Evolutionary conservation across 2,113 vertebrate genomes (phyloP), one percentile per base, ranked within the genome.

Genomic region (Elachura formosa): DNA sequence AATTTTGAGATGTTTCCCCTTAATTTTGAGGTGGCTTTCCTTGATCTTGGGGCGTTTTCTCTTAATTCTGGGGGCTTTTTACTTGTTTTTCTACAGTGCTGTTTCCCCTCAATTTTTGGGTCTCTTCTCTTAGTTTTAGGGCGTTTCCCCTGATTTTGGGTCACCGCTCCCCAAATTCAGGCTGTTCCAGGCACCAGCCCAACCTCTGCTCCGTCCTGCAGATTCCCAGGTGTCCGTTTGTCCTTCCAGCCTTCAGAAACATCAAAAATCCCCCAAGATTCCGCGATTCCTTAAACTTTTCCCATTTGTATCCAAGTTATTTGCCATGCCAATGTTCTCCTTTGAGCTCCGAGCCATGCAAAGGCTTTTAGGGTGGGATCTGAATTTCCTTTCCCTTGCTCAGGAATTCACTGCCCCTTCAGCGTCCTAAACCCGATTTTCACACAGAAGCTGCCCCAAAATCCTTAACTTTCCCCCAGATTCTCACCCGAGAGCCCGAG

Each of bases 281-380:
- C 13, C 3, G 5, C 1, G 4, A 29, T 45, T 74, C 12, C 36
- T 56, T 14, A 7, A 14, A 9, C 36, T 25, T 48, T 3, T 17
- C 33, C 28, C 10, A 1, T 56, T 22, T 7, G 15, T 6, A n/a
- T 7, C 16, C 3, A 1, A n/a, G 29, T 17, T 9, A 24, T 23
- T 48, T 34, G 7, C 3, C 17, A 2, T 9, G 11, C 14, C 11
- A 8, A 22, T 0, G 2, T 3, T 7, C 1, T 7, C 9, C 23
- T 19, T 14, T 6, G 24, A 10, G 18, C 16, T 64, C 3, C 2
- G 1, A 33, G 51, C 1, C 1, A 17, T 4, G 28, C 14, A 5
- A 23, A 46, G 6, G 3, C 6, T 36, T 36, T 36, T 7, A 18
- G 46, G 18, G 11, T 0, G 33, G 11, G 9, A 16, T 36, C 40